phyloP scores from a whole-genome alignment of 2,888 invertebrate species.

The Pilophorus perplexus region DNA sequence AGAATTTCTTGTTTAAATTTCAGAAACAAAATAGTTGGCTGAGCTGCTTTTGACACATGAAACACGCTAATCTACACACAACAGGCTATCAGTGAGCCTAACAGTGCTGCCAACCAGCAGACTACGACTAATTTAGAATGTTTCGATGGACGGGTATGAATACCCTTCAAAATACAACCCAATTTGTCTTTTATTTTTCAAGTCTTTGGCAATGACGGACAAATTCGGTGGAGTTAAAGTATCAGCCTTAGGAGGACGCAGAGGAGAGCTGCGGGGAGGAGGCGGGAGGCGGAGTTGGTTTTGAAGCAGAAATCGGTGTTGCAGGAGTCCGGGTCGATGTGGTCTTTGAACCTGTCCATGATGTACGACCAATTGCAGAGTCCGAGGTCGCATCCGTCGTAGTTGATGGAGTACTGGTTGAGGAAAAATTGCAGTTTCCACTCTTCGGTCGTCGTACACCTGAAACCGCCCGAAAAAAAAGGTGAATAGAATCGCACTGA shows the following conservation, averaged over 20 bases:
- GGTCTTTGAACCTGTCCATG: constrained; percentile 59
- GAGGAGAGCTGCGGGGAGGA: not conserved
- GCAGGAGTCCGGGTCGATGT: constrained; percentile 51
- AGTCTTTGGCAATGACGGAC: constrained; percentile 19
- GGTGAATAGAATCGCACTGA: no score
- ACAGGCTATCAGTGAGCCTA: no score
- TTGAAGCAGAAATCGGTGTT: constrained; percentile 34
- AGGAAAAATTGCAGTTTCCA: constrained; percentile 67
- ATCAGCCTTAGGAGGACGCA: constrained; percentile 22
- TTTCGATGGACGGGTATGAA: no score
- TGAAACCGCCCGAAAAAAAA: no score
- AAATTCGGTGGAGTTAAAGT: not conserved
- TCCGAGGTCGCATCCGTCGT: constrained; percentile 71
- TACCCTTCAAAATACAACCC: no score
- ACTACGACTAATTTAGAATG: no score
- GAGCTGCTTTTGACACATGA: no score
- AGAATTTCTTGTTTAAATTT: no score
- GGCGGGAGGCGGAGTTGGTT: constrained; percentile 16
- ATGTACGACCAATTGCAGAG: constrained; percentile 73
- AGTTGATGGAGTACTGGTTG: constrained; percentile 66
- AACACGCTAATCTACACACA: no score
- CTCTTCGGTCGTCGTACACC: constrained; percentile 52
- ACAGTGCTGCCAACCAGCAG: no score
- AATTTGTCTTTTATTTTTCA: no score
- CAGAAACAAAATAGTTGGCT: no score